Percentiles rank a stretch among this genome's conserved stretches.
Conservation (phyloP, 23 tunicate genomes). For the Botrylloides violaceus region DNA sequence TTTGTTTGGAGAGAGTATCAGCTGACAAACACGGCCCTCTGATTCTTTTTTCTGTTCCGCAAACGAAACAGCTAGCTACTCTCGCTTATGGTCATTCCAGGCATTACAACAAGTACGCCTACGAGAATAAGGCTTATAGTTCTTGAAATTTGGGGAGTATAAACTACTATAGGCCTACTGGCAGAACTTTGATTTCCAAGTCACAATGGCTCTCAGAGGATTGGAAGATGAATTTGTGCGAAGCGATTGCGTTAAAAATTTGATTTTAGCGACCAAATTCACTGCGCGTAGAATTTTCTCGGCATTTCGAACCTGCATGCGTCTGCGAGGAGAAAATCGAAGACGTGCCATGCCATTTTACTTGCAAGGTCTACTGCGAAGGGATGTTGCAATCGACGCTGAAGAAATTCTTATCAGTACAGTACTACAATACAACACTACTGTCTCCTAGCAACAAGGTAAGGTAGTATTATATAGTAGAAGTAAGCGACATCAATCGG, state of each 20-base stretch:
- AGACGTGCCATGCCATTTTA: not conserved
- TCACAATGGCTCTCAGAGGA: constrained; percentile 27
- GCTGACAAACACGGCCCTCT: no score
- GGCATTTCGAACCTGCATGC: not conserved
- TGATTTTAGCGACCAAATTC: constrained; percentile 3
- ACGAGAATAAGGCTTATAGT: no score
- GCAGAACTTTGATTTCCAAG: no score
- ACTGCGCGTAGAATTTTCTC: not conserved
- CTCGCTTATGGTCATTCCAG: no score
- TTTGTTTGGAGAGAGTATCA: no score
- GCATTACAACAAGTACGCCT: no score
- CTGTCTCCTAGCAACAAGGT: not conserved
- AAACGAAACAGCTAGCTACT: no score
- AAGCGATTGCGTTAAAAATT: constrained; percentile 17
- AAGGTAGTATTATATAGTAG: no score
- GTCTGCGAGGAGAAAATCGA: not conserved
- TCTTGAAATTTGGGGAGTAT: no score
- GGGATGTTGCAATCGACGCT: constrained; percentile 13
- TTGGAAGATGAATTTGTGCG: constrained; percentile 18
- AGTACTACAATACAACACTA: not conserved
- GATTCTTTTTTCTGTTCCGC: no score
- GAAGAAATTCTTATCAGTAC: constrained; percentile 1
- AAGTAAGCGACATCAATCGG: no score
- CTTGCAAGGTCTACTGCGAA: constrained; percentile 13
- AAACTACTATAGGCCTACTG: no score